A percentile compares a stretch with the other conserved stretches of the same genome.
phyloP scores from a whole-genome alignment of 2,888 invertebrate genomes.

The Xanthorhoe designata region DNA sequence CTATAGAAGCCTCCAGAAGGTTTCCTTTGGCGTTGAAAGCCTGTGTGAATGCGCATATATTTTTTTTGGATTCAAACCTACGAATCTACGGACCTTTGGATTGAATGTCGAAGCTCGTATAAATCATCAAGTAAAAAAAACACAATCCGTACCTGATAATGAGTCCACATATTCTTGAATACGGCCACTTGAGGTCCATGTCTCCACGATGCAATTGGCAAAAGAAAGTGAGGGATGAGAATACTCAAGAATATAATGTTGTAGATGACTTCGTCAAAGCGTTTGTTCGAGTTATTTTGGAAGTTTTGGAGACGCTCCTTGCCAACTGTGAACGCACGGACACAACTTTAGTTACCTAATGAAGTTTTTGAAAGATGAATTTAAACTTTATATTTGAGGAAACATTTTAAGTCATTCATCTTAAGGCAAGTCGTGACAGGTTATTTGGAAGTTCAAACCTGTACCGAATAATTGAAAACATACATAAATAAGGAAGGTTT shows the following conservation, averaged over 20 bases:
- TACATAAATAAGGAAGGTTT: too few relatives aligned
- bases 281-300: slow-evolving; percentile 85
- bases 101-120: too few relatives aligned
- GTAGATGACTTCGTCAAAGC: slow-evolving; percentile 91
- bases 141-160: slow-evolving; percentile 89
- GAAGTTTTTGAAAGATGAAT: not conserved
- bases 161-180: slow-evolving; percentile 92
- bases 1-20: too few relatives aligned
- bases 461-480: too few relatives aligned
- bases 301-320: slow-evolving; percentile 84
- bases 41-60: too few relatives aligned
- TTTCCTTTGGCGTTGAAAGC: too few relatives aligned
- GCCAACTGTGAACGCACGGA: slow-evolving; percentile 65
- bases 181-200: slow-evolving; percentile 89
- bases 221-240: slow-evolving; percentile 88
- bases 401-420: not conserved
- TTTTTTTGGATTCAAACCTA: too few relatives aligned
- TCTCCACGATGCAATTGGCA: slow-evolving; percentile 89
- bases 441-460: too few relatives aligned
- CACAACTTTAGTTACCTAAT: not conserved
- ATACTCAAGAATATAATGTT: slow-evolving; percentile 90
- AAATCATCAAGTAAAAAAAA: too few relatives aligned
- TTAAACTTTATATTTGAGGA: not conserved
- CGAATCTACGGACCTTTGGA: too few relatives aligned
- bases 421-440: too few relatives aligned